Conservation (phyloP, 1,140 invertebrate species). For the Drosophila teissieri region DNA sequence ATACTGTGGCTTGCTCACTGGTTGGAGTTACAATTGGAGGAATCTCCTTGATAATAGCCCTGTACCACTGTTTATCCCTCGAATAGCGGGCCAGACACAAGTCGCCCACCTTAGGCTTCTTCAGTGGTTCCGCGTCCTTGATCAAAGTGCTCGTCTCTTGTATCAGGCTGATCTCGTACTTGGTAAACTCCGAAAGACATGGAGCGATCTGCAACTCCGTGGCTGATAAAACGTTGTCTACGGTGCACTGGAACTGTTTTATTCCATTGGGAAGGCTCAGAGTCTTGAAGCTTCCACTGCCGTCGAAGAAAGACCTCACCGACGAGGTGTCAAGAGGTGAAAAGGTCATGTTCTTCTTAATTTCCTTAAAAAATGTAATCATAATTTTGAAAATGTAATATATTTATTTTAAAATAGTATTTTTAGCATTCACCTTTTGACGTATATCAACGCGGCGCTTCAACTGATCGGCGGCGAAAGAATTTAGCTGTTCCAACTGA, state of each 20-base stretch:
- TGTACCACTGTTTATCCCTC: constrained; percentile 73
- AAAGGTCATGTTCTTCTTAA: constrained; percentile 32
- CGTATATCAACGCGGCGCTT: constrained; percentile 39
- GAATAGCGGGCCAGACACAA: constrained; percentile 65
- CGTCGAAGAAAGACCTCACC: constrained; percentile 41
- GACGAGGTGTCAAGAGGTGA: constrained; percentile 66
- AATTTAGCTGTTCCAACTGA: neutral
- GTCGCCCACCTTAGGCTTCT: constrained; percentile 22
- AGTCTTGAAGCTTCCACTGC: constrained; percentile 47
- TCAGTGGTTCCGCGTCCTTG: constrained; percentile 29
- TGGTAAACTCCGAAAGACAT: constrained; percentile 57
- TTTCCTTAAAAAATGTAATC: constrained; percentile 19
- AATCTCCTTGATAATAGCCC: constrained; percentile 65
- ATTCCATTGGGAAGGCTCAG: constrained; percentile 63
- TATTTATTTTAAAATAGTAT: neutral
- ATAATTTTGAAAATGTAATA: neutral
- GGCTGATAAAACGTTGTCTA: constrained; percentile 53
- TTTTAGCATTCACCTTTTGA: constrained; percentile 29
- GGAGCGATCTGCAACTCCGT: constrained; percentile 69
- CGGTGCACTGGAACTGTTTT: constrained; percentile 55
- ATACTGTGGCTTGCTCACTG: constrained; percentile 51
- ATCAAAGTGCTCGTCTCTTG: constrained; percentile 56
- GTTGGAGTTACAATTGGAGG: constrained; percentile 3
- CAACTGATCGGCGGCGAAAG: constrained; percentile 23
- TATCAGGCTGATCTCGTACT: constrained; percentile 51